These are phyloP conservation scores for Mastacembelus armatus DNA, from an alignment of 2,797 vertebrate genomes.

Conservation along the genomic window DNA sequence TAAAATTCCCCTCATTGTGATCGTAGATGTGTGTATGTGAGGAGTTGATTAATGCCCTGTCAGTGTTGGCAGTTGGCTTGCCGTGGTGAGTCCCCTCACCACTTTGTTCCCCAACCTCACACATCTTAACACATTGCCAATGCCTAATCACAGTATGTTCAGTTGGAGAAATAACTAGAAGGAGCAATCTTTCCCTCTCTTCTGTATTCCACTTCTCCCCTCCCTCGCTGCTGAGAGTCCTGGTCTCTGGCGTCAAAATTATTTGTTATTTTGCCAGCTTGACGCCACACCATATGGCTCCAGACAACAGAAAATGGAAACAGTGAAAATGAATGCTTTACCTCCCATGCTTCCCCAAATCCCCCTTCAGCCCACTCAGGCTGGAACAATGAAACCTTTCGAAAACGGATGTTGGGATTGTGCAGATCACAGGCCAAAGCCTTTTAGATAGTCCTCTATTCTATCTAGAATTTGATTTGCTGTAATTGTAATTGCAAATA, in stretches of 20 bases:
- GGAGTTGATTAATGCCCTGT: slow-evolving; percentile 72
- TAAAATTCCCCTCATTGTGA: slow-evolving; percentile 31
- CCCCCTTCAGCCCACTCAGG: slow-evolving; percentile 19
- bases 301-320: slow-evolving; percentile 67
- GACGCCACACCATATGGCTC: slow-evolving; percentile 71
- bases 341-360: slow-evolving; percentile 17
- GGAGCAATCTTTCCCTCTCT: slow-evolving; percentile 15
- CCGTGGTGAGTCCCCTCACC: slow-evolving; percentile 46
- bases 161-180: slow-evolving; percentile 57
- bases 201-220: slow-evolving; percentile 41
- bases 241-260: slow-evolving; percentile 70
- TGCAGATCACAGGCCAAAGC: slow-evolving; percentile 41
- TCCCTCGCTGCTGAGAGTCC: slow-evolving; percentile 45
- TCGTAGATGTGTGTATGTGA: slow-evolving; percentile 25
- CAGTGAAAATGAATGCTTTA: slow-evolving; percentile 64
- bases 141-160: slow-evolving; percentile 66
- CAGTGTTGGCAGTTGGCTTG: slow-evolving; percentile 62
- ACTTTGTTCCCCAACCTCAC: slow-evolving; percentile 43
- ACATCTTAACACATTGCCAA: slow-evolving; percentile 49
- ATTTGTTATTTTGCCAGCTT: slow-evolving; percentile 76
- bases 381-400: slow-evolving; percentile 36
- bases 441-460: too few relatives aligned
- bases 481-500: slow-evolving; percentile 36
- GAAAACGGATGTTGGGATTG: slow-evolving; percentile 35
- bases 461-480: slow-evolving; percentile 30